Evolutionary conservation across 1,140 invertebrate species (phyloP).

Genomic region (Megathymus violae): DNA sequence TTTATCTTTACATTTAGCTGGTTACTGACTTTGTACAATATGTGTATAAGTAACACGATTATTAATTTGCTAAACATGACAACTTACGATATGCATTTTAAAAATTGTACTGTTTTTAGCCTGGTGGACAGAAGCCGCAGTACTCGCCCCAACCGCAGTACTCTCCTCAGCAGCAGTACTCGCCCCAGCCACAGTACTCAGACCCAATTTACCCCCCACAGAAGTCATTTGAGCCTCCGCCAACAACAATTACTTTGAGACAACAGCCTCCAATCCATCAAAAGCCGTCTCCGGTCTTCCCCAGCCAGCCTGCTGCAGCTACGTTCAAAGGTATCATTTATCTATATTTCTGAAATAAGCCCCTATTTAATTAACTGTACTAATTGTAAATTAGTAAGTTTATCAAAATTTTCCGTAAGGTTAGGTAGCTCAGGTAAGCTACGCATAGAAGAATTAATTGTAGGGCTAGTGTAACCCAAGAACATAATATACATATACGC

Average conservation of each 20-base stretch:
- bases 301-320: slow-evolving; percentile 88
- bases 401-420: no score
- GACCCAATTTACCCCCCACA: slow-evolving; percentile 67
- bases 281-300: slow-evolving; percentile 86
- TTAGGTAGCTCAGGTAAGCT: no score
- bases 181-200: slow-evolving; percentile 63
- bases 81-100: no score
- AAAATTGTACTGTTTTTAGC: slow-evolving; percentile 28
- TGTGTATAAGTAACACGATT: slow-evolving; percentile 19
- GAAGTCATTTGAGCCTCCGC: slow-evolving; percentile 85
- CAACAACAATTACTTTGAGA: slow-evolving; percentile 88
- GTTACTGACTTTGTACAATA: slow-evolving; percentile 9
- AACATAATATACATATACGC: no score
- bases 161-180: slow-evolving; percentile 56
- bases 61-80: no score
- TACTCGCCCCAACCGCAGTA: slow-evolving; percentile 59
- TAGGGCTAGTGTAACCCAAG: no score
- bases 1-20: no score
- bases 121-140: slow-evolving; percentile 36
- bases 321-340: slow-evolving; percentile 84
- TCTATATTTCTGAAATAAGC: not conserved
- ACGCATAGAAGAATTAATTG: no score
- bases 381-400: no score
- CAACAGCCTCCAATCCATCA: slow-evolving; percentile 89
- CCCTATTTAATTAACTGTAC: no score